A percentile compares a stretch with the other conserved stretches of the same genome.
phyloP scores from a whole-genome alignment of 2,113 vertebrate species.

The Malurus elegans region DNA sequence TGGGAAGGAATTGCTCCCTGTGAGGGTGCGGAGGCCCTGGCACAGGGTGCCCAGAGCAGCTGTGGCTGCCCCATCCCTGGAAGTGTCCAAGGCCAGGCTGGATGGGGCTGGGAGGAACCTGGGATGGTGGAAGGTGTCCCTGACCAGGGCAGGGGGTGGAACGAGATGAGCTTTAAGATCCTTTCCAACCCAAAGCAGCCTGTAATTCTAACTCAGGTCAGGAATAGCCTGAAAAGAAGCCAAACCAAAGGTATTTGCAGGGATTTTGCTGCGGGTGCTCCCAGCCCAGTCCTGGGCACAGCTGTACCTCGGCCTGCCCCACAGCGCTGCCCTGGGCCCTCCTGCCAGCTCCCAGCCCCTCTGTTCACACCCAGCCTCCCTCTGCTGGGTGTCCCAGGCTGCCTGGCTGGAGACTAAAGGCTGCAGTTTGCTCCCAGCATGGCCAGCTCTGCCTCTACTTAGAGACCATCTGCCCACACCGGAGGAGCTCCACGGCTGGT shows the following conservation, averaged over 20 bases:
- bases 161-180: background rate
- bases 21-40: background rate
- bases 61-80: background rate
- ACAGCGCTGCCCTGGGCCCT: background rate
- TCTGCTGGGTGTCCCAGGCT: fast-evolving
- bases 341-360: background rate
- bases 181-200: background rate
- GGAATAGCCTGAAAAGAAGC: background rate
- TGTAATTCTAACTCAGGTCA: background rate
- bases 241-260: fast-evolving
- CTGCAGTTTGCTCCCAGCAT: slow-evolving; percentile 30
- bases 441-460: background rate
- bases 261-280: background rate
- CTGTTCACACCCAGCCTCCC: background rate
- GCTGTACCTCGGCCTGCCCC: background rate
- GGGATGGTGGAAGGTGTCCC: background rate
- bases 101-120: fast-evolving
- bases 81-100: fast-evolving
- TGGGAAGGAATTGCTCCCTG: background rate
- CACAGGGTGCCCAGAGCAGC: background rate
- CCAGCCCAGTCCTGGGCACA: background rate
- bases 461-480: slow-evolving; percentile 14
- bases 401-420: slow-evolving; percentile 3
- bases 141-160: background rate
- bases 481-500: background rate